Conservation (phyloP, 2,888 invertebrate genomes). For the Resseliella maxima region DNA sequence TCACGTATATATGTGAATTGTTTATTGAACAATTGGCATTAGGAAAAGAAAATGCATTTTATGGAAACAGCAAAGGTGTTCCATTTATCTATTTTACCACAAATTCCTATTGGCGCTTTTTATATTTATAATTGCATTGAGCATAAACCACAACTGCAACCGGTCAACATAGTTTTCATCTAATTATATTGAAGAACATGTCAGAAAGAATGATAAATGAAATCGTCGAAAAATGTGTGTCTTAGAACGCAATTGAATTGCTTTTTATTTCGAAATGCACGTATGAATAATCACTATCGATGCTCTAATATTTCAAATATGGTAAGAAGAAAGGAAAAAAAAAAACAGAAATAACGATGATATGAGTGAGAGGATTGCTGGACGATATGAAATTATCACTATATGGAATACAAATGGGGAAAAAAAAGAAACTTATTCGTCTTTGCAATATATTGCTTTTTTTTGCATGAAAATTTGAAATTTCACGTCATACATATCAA, state of each 20-base stretch:
- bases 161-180: not conserved
- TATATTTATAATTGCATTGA: not conserved
- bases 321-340: not conserved
- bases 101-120: not conserved
- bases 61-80: not conserved
- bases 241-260: not conserved
- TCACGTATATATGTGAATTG: too few species aligned
- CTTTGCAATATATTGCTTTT: not conserved
- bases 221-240: not conserved
- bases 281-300: not conserved
- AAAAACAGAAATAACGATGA: not conserved
- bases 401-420: too few species aligned
- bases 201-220: not conserved
- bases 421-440: not conserved
- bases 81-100: conserved; percentile 33
- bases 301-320: conserved; percentile 9
- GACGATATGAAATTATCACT: too few species aligned
- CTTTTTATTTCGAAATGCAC: not conserved
- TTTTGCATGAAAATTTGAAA: too few species aligned
- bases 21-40: not conserved
- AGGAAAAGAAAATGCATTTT: not conserved
- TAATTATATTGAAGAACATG: not conserved
- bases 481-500: not conserved
- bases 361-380: not conserved
- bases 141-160: not conserved